Evolutionary conservation across 92 coral and sea anemone genomes (phyloP), one percentile per base, ranked within the genome.

Genomic region (Paramuricea clavata): DNA sequence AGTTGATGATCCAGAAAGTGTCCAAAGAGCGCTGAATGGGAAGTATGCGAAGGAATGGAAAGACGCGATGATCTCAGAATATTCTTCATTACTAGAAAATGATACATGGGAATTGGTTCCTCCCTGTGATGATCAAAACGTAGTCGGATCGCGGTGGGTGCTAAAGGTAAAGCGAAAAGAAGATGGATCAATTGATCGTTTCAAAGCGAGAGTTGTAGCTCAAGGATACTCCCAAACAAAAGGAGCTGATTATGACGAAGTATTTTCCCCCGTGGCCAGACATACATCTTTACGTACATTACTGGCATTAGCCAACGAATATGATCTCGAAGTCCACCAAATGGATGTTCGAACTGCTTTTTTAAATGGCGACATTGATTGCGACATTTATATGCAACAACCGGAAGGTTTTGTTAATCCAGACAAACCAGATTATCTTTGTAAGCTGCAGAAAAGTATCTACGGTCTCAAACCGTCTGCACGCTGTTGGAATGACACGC

Each of bases 31-130:
- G 12, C 19, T 71, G 78, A 71, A 71, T 21, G 12, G 17, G 1
- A 8, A 71, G 7, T 35, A 71, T 71, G 13, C 19, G 25, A 57
- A 57, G 12, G 5, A 57, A 3, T 57, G 67, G 67, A 57, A 57
- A 57, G 67, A 57, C 12, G 67, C 67, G 6, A 83, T 72, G 69
- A 83, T 49, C 19, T 72, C 87, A 33, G 94, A 88, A 65, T 79
- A 84, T 76, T 56, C 86, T 13, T 90, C 91, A 39, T 82, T 90
- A 21, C 31, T 87, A 22, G 26, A 76, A 23, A 87, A 90, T 76
- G 93, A 75, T 5, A 83, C 92, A 54, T 91, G 92, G 94, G 85
- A 91, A 50, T 82, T 89, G 42, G 90, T 86, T 35, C 87, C 90
- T 67, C 90, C 88, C 57, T 88, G 86, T 12, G 90, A 92, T 68